Conservation (phyloP, 2,113 vertebrate species). For the Lycocorax pyrrhopterus region DNA sequence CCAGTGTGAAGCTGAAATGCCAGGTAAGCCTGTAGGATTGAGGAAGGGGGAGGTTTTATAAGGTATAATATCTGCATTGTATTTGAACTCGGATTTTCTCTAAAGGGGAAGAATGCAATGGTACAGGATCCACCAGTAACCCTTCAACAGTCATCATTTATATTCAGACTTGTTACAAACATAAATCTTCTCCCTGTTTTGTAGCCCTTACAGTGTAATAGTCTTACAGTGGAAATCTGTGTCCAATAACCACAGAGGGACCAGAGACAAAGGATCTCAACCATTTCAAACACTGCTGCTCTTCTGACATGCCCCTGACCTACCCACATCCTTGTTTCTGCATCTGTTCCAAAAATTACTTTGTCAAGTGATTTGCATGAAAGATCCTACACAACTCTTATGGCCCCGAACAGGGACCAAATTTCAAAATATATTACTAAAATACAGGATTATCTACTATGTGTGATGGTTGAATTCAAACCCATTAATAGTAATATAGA, state of each 20-base stretch:
- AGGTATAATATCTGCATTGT: background rate
- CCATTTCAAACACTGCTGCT: background rate
- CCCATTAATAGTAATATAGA: background rate
- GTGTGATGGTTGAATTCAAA: background rate
- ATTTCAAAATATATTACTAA: background rate
- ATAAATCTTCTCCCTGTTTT: background rate
- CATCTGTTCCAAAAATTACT: background rate
- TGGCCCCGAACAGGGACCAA: background rate
- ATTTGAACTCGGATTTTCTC: background rate
- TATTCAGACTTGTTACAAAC: background rate
- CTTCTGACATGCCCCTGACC: background rate
- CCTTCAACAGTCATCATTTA: background rate
- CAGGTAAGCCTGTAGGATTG: background rate
- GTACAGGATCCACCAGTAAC: background rate
- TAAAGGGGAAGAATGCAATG: background rate
- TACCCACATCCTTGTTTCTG: background rate
- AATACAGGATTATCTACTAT: background rate
- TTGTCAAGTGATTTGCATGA: background rate
- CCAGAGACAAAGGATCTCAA: background rate
- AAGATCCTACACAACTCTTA: background rate
- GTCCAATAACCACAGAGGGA: background rate
- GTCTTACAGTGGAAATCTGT: background rate
- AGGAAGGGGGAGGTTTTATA: background rate
- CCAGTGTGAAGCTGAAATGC: background rate
- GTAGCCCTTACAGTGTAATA: background rate